Conservation (phyloP, 1,140 invertebrate genomes). For the Pantala flavescens region DNA sequence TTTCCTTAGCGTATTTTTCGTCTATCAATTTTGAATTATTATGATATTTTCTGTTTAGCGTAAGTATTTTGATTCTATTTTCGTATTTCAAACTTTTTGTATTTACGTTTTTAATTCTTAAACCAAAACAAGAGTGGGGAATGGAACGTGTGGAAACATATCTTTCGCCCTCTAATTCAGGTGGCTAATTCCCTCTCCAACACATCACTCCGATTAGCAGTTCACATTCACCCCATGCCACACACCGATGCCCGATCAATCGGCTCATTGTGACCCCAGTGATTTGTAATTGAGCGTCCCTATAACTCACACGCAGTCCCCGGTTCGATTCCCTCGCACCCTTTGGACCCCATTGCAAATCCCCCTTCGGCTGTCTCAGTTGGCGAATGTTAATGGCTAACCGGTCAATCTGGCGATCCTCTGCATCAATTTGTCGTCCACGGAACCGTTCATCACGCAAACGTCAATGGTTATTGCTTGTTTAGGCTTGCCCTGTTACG, state of each 20-base stretch:
- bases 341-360: not conserved
- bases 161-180: too few species aligned
- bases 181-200: too few species aligned
- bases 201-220: not conserved
- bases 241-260: not conserved
- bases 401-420: not conserved
- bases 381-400: not conserved
- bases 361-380: not conserved
- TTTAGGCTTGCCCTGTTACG: not conserved
- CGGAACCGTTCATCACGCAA: not conserved
- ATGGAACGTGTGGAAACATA: too few species aligned
- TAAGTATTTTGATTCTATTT: too few species aligned
- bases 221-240: not conserved
- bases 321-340: not conserved
- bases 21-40: too few species aligned
- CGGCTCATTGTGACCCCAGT: not conserved
- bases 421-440: not conserved
- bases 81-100: too few species aligned
- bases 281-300: conserved; percentile 8
- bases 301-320: not conserved
- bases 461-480: not conserved
- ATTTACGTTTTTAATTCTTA: too few species aligned
- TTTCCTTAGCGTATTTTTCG: too few species aligned
- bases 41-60: too few species aligned
- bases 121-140: too few species aligned